These are phyloP conservation scores for Hozukius guyotensis DNA, from an alignment of 2,797 vertebrate genomes.

Conservation along the genomic window DNA sequence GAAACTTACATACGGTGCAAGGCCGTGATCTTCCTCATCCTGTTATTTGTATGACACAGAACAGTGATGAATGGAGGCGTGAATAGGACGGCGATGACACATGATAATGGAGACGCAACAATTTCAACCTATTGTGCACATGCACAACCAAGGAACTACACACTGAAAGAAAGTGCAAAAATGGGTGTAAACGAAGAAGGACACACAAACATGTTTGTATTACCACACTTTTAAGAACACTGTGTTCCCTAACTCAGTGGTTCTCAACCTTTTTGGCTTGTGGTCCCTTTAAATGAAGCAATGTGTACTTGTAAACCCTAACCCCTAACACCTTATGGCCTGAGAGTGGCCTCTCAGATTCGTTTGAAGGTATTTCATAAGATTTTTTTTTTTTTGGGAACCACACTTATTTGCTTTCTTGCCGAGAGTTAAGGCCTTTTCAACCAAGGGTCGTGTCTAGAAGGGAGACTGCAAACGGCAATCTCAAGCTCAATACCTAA, in stretches of 20 bases:
- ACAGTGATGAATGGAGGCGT: slow-evolving; percentile 7
- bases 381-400: neutral
- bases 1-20: neutral
- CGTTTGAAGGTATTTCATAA: neutral
- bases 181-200: neutral
- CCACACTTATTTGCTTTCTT: neutral
- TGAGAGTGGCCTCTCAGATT: neutral
- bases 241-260: neutral
- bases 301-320: neutral
- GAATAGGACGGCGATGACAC: slow-evolving; percentile 17
- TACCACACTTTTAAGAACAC: neutral
- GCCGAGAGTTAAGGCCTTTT: too few species aligned
- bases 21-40: slow-evolving; percentile 12
- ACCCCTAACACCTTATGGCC: neutral
- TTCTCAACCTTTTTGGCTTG: neutral
- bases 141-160: neutral
- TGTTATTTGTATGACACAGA: slow-evolving; percentile 11
- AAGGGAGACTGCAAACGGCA: too few species aligned
- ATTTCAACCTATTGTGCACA: neutral
- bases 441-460: too few species aligned
- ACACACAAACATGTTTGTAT: neutral
- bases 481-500: too few species aligned
- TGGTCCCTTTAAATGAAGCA: neutral
- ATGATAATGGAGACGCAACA: slow-evolving; percentile 2
- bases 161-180: neutral